Evolutionary conservation across 1,140 invertebrate species (phyloP), one percentile per base, ranked within the genome.

Genomic region (Dysdera silvatica): DNA sequence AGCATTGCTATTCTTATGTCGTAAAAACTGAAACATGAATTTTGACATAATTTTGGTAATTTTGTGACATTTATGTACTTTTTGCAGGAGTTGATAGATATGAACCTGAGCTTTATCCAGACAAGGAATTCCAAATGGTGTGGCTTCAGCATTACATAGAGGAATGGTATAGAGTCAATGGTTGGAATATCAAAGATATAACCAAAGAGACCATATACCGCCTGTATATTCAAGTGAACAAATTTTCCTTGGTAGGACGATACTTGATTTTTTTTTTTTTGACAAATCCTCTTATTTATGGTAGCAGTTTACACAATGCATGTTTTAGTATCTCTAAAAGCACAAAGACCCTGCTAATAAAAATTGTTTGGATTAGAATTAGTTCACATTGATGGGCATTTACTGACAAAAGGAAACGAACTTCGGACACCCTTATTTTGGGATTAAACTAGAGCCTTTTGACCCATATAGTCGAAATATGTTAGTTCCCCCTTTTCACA

Each of bases 101-200:
- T 53, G 55, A 69, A n/a, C 63, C 63, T 1, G 78, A 81, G 3
- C 79, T 82, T 47, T 96, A 91, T 77, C 95, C 95, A 0, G 79
- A 80, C 55, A 81, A 85, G 72, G 83, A 86, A 24, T 86, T 91
- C 67, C 91, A 95, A 77, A 75, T 82, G 47, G 72, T 78, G n/a
- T 97, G 93, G 93, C 75, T 97, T 60, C 77, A 76, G 63, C 78
- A 81, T 43, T 95, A 95, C 73, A 76, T 95, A 7, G 71, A 82
- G 67, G 79, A 40, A 68, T 71, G 66, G 67, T 56, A 67, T 48
- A 18, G 45, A 14, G 56, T 73, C 59, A 70, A 66, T 62, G 69
- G 57, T 61, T 68, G 49, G n/a, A 57, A 33, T 37, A 47, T 16
- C 73, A 54, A 60, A 2, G 32, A 53, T 10, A 67, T 69, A 6